phyloP scores from a whole-genome alignment of 2,113 vertebrate genomes.

The Psittacula cyanocephala region DNA sequence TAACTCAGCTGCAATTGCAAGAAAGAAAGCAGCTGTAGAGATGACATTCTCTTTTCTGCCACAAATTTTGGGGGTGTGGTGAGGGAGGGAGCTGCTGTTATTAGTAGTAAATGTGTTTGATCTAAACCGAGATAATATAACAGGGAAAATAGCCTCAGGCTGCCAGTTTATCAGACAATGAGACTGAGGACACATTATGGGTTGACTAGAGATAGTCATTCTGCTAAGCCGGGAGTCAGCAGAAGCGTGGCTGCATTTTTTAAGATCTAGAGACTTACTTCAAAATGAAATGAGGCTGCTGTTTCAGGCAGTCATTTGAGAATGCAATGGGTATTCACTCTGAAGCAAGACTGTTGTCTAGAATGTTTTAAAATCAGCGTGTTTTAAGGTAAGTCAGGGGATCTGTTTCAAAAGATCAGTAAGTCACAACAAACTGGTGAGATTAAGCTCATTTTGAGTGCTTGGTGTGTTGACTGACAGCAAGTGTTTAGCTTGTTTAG shows the following conservation, averaged over 20 bases:
- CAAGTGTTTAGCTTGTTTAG: not conserved
- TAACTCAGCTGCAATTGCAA: not conserved
- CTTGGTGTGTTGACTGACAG: not conserved
- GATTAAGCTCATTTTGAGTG: not conserved
- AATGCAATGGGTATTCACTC: not conserved
- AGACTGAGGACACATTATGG: not conserved
- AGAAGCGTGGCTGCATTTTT: not conserved
- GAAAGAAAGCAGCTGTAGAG: not conserved
- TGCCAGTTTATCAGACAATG: not conserved
- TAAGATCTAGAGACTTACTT: not conserved
- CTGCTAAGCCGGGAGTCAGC: not conserved
- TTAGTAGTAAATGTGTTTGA: not conserved
- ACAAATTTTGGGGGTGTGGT: not conserved
- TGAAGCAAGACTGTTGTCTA: not conserved
- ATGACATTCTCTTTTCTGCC: not conserved
- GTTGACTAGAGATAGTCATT: not conserved
- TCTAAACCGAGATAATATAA: not conserved
- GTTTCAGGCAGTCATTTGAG: not conserved
- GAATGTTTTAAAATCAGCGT: not conserved
- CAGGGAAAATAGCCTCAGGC: not conserved
- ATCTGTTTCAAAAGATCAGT: not conserved
- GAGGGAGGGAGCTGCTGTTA: fast-evolving
- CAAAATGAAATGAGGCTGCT: not conserved
- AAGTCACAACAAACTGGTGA: not conserved
- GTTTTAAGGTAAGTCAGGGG: not conserved